A percentile compares a stretch with the other conserved stretches of the same genome.
Conservation (phyloP, 2,113 vertebrate genomes). For the Austrofundulus limnaeus region DNA sequence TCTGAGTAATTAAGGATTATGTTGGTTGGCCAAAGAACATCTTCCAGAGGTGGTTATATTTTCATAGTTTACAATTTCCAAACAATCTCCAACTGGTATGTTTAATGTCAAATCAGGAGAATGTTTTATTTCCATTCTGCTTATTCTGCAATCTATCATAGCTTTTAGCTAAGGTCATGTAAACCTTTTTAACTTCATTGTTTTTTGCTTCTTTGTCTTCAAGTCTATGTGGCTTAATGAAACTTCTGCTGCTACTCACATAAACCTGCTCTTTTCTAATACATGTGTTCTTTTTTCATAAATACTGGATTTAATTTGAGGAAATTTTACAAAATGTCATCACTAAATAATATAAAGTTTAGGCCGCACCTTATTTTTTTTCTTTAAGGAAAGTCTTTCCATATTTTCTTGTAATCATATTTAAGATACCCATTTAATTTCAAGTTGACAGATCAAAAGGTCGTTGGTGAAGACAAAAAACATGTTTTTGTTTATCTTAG, state of each 20-base stretch:
- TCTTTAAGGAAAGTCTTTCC: conserved; percentile 4
- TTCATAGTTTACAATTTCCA: conserved; percentile 47
- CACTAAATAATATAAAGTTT: too few species aligned
- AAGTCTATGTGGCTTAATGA: conserved; percentile 12
- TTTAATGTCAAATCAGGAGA: conserved; percentile 25
- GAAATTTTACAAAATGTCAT: too few species aligned
- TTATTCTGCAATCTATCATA: conserved; percentile 44
- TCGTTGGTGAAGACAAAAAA: conserved; percentile 8
- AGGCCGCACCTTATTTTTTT: background rate
- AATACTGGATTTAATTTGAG: background rate
- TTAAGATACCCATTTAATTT: conserved; percentile 6
- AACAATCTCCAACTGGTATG: conserved; percentile 42
- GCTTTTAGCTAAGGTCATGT: conserved; percentile 26
- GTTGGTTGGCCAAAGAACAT: conserved; percentile 66
- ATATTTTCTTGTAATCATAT: background rate
- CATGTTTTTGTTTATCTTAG: conserved; percentile 24
- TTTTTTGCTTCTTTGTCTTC: background rate
- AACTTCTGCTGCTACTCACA: conserved; percentile 14
- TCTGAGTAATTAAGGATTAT: conserved; percentile 68
- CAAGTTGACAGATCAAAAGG: conserved; percentile 19
- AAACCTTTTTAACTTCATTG: conserved; percentile 33
- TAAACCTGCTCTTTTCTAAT: conserved; percentile 33
- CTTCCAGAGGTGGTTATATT: conserved; percentile 55
- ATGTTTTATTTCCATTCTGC: conserved; percentile 28
- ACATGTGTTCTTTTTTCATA: conserved; percentile 6